phyloP scores from a whole-genome alignment of 2,797 vertebrate species.

The Mus caroli region DNA sequence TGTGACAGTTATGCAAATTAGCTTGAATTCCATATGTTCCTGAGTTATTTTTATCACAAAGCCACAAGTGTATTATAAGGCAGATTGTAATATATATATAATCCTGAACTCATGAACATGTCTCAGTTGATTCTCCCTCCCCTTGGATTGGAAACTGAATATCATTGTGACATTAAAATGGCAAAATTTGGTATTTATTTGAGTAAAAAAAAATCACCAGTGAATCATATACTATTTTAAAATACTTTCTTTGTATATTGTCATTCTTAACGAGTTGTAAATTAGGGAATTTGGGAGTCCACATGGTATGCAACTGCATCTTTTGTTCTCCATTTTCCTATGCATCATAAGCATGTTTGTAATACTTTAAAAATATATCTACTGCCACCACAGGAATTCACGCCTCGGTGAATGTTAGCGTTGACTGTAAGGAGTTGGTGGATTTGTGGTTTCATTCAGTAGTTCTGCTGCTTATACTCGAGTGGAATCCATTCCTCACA shows the following conservation, averaged over 20 bases:
- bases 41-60: slow-evolving; percentile 93
- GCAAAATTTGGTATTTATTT: slow-evolving; percentile 95
- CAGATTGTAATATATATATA: slow-evolving; percentile 98
- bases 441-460: slow-evolving; percentile 74
- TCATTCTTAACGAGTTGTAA: slow-evolving; percentile 80
- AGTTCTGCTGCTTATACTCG: slow-evolving; percentile 69
- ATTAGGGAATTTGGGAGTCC: slow-evolving; percentile 72
- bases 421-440: slow-evolving; percentile 77
- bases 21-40: slow-evolving; percentile 91
- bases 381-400: slow-evolving; percentile 73
- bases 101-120: slow-evolving; percentile 95
- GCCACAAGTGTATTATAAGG: slow-evolving; percentile 96
- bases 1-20: slow-evolving; percentile 93
- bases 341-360: slow-evolving; percentile 79
- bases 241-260: slow-evolving; percentile 78
- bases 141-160: slow-evolving; percentile 95
- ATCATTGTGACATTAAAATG: slow-evolving; percentile 96
- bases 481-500: slow-evolving; percentile 78
- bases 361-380: slow-evolving; percentile 74
- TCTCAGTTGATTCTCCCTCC: slow-evolving; percentile 90
- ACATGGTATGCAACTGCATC: slow-evolving; percentile 73
- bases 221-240: slow-evolving; percentile 82
- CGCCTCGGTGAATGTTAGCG: slow-evolving; percentile 71
- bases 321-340: slow-evolving; percentile 73
- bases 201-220: slow-evolving; percentile 86